Conservation (phyloP, 2,888 invertebrate genomes). For the Exocentrus adspersus region DNA sequence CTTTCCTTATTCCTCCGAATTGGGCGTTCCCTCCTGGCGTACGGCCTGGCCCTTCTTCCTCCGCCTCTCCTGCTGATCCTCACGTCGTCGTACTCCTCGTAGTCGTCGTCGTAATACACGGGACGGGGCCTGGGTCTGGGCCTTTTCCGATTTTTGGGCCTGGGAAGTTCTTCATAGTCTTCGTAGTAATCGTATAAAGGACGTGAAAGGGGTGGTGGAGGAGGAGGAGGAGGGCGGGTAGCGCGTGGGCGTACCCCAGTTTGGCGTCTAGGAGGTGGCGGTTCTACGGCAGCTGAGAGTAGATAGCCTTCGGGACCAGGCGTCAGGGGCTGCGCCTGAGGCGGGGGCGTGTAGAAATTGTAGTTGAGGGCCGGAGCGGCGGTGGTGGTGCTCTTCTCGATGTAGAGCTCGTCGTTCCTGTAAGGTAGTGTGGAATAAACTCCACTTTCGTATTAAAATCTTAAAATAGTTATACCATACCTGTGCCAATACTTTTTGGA, state of each 20-base stretch:
- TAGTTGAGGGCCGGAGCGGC: conserved; percentile 67
- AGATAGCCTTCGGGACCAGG: conserved; percentile 25
- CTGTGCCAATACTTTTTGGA: conserved; percentile 86
- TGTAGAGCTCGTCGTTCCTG: conserved; percentile 88
- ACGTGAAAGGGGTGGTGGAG: conserved; percentile 67
- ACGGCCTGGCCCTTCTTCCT: conserved; percentile 50
- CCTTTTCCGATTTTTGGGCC: conserved; percentile 65
- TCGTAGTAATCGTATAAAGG: conserved; percentile 78
- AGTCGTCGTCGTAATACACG: conserved; percentile 67
- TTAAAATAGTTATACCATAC: conserved; percentile 60
- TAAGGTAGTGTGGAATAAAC: conserved; percentile 49
- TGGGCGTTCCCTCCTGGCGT: conserved; percentile 47
- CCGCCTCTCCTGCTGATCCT: conserved; percentile 58
- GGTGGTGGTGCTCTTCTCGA: conserved; percentile 73
- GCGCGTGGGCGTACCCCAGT: conserved; percentile 48
- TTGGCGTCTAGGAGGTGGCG: conserved; percentile 48
- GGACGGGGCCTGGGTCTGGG: conserved; percentile 68
- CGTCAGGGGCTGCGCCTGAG: conserved; percentile 47
- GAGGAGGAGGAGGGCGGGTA: conserved; percentile 58
- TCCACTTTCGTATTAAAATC: no score
- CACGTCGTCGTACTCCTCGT: conserved; percentile 71
- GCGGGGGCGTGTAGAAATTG: conserved; percentile 50
- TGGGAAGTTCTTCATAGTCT: conserved; percentile 68
- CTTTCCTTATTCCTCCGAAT: conserved; percentile 48
- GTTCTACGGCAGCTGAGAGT: neutral